phyloP scores from a whole-genome alignment of 2,797 vertebrate genomes.

The Taeniopygia guttata region DNA sequence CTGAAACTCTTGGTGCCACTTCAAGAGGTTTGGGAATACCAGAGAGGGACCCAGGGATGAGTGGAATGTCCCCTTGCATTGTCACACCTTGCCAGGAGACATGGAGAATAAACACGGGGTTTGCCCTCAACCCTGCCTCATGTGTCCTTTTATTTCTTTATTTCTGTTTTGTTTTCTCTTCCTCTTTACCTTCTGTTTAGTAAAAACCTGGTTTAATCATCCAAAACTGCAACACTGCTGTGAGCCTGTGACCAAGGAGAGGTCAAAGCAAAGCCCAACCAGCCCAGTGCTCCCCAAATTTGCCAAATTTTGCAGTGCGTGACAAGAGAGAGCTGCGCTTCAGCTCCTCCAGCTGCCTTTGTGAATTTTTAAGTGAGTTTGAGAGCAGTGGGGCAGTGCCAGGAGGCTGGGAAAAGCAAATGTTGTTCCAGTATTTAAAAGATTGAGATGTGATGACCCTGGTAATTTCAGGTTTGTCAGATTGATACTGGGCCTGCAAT shows the following conservation, averaged over 20 bases:
- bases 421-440: slow-evolving; percentile 18
- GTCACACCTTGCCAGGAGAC: accelerated
- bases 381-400: background rate
- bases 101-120: accelerated
- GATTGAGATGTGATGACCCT: background rate
- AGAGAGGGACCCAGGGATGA: accelerated
- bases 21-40: background rate
- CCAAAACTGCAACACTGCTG: background rate
- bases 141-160: accelerated
- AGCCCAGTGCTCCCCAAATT: background rate
- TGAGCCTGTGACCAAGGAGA: background rate
- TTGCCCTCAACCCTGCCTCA: background rate
- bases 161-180: background rate
- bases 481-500: background rate
- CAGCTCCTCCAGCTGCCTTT: slow-evolving; percentile 32
- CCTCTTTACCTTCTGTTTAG: background rate
- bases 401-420: slow-evolving; percentile 26
- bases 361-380: background rate
- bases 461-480: slow-evolving; percentile 34
- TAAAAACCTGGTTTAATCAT: background rate
- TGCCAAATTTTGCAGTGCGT: background rate
- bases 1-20: background rate
- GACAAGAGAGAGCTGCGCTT: background rate
- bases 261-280: background rate
- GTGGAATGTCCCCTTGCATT: background rate